Percentiles rank a stretch among this genome's conserved stretches.
Evolutionary conservation across 1,140 invertebrate species (phyloP).

Genomic region (Trachymyrmex cornetzi): DNA sequence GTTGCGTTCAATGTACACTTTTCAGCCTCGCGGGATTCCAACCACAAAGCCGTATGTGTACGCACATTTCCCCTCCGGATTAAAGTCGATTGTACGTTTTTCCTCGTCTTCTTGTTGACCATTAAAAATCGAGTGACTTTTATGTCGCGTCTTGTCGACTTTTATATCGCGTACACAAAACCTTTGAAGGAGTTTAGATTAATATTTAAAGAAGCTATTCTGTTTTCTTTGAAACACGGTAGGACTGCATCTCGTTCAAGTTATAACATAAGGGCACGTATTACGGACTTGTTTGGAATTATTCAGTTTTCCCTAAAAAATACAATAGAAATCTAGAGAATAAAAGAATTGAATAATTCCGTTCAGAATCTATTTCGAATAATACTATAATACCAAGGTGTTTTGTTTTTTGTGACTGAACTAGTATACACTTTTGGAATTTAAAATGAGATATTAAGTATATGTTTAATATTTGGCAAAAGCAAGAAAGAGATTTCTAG

Average conservation of each 20-base stretch:
- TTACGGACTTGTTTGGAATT: too few species aligned
- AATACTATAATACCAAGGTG: too few species aligned
- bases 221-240: not conserved
- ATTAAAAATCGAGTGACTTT: slow-evolving; percentile 19
- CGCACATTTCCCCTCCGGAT: not conserved
- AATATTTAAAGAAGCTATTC: not conserved
- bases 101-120: not conserved
- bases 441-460: too few species aligned
- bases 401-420: too few species aligned
- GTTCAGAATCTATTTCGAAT: too few species aligned
- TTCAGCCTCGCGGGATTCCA: slow-evolving; percentile 1
- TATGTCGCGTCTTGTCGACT: not conserved
- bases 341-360: too few species aligned
- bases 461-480: too few species aligned
- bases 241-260: not conserved
- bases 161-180: not conserved
- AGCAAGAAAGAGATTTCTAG: too few species aligned
- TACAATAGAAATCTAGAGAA: too few species aligned
- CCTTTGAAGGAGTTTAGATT: not conserved
- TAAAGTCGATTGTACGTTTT: not conserved
- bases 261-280: not conserved
- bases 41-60: not conserved
- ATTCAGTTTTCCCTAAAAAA: too few species aligned
- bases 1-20: not conserved
- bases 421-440: too few species aligned